phyloP scores from a whole-genome alignment of 2,797 vertebrate genomes.

The Syngnathus rostellatus region DNA sequence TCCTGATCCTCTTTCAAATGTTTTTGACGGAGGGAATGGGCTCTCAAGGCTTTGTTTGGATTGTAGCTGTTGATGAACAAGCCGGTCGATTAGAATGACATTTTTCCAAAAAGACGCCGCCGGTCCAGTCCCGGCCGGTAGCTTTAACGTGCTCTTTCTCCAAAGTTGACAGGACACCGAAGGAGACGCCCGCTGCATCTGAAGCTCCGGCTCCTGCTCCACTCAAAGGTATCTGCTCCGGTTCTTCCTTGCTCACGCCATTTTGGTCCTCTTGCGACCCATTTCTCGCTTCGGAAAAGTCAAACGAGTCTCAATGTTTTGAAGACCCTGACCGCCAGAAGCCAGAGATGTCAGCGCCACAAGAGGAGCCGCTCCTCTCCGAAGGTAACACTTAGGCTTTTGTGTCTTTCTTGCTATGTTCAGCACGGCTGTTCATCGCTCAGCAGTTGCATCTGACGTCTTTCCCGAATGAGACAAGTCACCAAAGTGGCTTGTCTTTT shows the following conservation, averaged over 20 bases:
- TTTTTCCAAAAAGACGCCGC: background rate
- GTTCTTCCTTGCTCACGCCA: background rate
- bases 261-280: constrained; percentile 1
- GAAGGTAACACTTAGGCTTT: constrained; percentile 32
- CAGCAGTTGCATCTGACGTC: background rate
- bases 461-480: background rate
- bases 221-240: constrained; percentile 46
- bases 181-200: constrained; percentile 36
- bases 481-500: constrained; percentile 47
- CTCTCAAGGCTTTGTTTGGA: no score
- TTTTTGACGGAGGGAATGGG: background rate
- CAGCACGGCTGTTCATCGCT: no score
- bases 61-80: no score
- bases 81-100: background rate
- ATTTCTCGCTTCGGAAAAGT: constrained; percentile 8
- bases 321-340: constrained; percentile 59
- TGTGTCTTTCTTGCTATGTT: no score
- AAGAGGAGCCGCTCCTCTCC: constrained; percentile 25
- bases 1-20: background rate
- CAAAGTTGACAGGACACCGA: constrained; percentile 41
- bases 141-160: constrained; percentile 48
- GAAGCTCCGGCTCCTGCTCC: constrained; percentile 26
- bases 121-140: background rate
- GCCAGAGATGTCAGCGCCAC: constrained; percentile 16
- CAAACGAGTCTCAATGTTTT: constrained; percentile 47